Base-by-base conservation (phyloP, 2,888 invertebrate species). In the Dioctria rufipes region DNA sequence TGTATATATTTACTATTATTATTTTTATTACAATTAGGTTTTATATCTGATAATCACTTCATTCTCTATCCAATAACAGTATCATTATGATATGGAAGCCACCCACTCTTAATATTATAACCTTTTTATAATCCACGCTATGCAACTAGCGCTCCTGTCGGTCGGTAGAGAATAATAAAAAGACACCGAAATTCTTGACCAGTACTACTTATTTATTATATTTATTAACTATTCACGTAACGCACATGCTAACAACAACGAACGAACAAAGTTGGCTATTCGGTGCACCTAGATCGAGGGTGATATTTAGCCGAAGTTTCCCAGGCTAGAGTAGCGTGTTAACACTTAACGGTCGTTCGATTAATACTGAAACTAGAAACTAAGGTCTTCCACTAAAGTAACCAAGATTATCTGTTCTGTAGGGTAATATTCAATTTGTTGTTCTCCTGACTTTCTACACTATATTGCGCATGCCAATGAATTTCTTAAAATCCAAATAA, bases 331-430 rank as follows among this genome's bases (percentile, higher is more conserved):
- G 25, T 43, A 49, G n/a, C 46, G 40, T 46, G 67, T 67, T 46
- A 46, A 46, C 46, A 25, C 67, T 8, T 25, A 67, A 6, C 25
- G n/a, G 46, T 67, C 67, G 67, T 67, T 67, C 42, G 46, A 67
- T 67, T 46, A 43, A 67, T 46, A 67, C 67, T 67, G 67, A 46
- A 40, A n/a, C 43, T 67, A 25, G 67, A 67, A 46, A 43, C 67
- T 25, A 25, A 67, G 46, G n/a, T 67, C 67, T 8, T 67, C 67
- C 67, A 67, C 43, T 67, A 67, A 67, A 67, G 67, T 43, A 67
- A 46, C 46, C 46, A 67, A 46, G 2, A 25, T 25, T 25, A 25
- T 25, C 67, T 43, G 67, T 43, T 9, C 67, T 42, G 46, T 46
- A 42, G 25, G 46, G n/a, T n/a, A 67, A 67, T 67, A 46, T 67